Evolutionary conservation across 2,888 invertebrate species (phyloP).

Genomic region (Ectemnius continuus): DNA sequence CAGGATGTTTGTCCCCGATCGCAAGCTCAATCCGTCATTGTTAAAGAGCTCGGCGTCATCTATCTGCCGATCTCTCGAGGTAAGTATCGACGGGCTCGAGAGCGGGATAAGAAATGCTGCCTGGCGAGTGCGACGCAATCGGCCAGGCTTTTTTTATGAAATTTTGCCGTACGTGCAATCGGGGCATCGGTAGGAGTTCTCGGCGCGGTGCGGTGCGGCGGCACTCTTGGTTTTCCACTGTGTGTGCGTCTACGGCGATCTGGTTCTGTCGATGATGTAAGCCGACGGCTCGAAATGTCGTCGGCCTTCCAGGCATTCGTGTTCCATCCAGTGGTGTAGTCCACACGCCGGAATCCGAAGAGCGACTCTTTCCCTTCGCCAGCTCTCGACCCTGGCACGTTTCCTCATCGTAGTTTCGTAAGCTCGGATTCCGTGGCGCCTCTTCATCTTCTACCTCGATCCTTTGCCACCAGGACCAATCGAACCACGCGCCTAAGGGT

Average conservation of each 20-base stretch:
- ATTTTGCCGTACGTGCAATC: background rate
- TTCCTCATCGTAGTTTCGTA: conserved; percentile 61
- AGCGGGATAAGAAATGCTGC: background rate
- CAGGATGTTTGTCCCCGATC: background rate
- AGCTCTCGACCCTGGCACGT: conserved; percentile 59
- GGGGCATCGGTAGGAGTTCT: background rate
- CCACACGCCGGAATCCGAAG: conserved; percentile 57
- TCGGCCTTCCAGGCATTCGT: conserved; percentile 64
- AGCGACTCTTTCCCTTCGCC: conserved; percentile 64
- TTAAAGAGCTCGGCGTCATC: background rate
- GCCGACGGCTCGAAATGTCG: conserved; percentile 61
- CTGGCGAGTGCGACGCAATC: background rate
- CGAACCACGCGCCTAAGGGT: background rate
- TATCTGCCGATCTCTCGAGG: background rate
- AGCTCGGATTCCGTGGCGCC: conserved; percentile 41
- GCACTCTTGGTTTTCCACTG: conserved; percentile 51
- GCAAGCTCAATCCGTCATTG: background rate
- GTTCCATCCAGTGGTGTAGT: conserved; percentile 51
- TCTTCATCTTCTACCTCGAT: conserved; percentile 33
- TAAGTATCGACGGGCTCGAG: background rate
- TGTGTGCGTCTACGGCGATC: conserved; percentile 61
- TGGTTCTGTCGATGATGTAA: conserved; percentile 68
- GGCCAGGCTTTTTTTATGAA: conserved; percentile 1
- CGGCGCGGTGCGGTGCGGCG: background rate
- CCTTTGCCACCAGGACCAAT: background rate